A percentile compares a stretch with the other conserved stretches of the same genome.
These are phyloP conservation scores for Mnemiopsis leidyi DNA, from an alignment of 37 sponge, comb jelly and placozoan genomes.

Conservation along the genomic window DNA sequence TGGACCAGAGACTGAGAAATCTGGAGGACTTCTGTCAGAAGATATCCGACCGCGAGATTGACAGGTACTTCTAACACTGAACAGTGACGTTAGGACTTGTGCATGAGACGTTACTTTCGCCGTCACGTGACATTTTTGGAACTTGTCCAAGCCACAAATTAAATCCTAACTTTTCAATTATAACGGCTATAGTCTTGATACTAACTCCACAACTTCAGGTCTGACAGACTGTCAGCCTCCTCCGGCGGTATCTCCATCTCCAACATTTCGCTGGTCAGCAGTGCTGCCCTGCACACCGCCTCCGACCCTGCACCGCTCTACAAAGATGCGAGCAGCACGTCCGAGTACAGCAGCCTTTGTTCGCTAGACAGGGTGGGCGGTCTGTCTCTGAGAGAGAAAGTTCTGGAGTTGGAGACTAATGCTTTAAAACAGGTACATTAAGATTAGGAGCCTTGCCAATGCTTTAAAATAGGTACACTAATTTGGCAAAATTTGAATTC, in stretches of 20 bases:
- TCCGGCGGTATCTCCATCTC: constrained; percentile 31
- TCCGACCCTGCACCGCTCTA: constrained; percentile 41
- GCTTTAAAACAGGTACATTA: constrained; percentile 61
- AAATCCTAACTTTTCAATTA: background rate
- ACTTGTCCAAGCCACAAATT: background rate
- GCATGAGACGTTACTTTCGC: too few relatives aligned
- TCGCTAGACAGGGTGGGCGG: constrained; percentile 40
- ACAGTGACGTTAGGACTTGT: too few relatives aligned
- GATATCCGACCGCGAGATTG: constrained; percentile 19
- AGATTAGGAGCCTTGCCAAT: too few relatives aligned
- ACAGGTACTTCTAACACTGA: constrained; percentile 6
- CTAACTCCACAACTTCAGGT: background rate
- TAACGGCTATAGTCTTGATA: background rate
- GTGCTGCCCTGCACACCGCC: background rate
- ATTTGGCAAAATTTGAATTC: too few relatives aligned
- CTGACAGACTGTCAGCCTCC: constrained; percentile 29
- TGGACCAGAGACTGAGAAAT: constrained; percentile 35
- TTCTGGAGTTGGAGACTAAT: constrained; percentile 46
- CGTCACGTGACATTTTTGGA: too few relatives aligned
- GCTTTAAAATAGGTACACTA: too few relatives aligned
- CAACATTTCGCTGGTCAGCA: constrained; percentile 59
- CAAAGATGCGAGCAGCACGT: constrained; percentile 29
- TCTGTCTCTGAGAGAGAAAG: constrained; percentile 4
- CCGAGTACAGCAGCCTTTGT: constrained; percentile 52
- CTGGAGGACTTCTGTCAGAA: constrained; percentile 53